phyloP scores from a whole-genome alignment of 2,888 invertebrate species.

The Ornithoptera priamus region DNA sequence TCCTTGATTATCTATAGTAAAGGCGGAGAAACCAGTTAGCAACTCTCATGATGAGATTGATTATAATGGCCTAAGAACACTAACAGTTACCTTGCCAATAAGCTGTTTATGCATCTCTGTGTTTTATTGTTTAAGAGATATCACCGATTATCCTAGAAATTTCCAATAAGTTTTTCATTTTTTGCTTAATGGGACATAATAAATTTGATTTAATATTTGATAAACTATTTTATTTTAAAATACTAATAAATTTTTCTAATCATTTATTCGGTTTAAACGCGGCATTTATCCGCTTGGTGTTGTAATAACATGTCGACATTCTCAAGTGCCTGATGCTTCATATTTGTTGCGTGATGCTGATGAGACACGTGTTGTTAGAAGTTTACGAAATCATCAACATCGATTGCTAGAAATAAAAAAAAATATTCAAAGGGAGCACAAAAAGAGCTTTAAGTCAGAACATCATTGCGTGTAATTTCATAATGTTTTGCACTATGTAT shows the following conservation, averaged over 20 bases:
- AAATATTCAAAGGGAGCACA: background rate
- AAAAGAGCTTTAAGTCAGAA: background rate
- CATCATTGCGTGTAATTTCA: background rate
- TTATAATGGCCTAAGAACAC: no score
- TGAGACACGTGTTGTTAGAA: background rate
- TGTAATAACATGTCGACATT: constrained; percentile 4
- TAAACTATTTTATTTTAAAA: background rate
- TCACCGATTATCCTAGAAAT: no score
- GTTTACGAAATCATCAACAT: background rate
- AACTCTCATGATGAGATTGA: no score
- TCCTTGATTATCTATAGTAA: no score
- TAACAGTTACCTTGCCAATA: no score
- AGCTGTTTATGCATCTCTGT: no score
- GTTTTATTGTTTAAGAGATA: no score
- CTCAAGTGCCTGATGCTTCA: background rate
- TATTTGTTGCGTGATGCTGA: constrained; percentile 3
- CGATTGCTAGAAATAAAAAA: background rate
- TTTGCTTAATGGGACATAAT: background rate
- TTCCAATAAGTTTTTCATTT: no score
- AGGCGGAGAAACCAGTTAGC: no score
- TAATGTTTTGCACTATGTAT: background rate
- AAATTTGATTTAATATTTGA: background rate
- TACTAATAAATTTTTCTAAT: background rate
- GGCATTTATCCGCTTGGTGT: background rate
- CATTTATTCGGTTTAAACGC: background rate